Evolutionary conservation across 2,113 vertebrate species (phyloP).

Genomic region (Lates calcarifer): DNA sequence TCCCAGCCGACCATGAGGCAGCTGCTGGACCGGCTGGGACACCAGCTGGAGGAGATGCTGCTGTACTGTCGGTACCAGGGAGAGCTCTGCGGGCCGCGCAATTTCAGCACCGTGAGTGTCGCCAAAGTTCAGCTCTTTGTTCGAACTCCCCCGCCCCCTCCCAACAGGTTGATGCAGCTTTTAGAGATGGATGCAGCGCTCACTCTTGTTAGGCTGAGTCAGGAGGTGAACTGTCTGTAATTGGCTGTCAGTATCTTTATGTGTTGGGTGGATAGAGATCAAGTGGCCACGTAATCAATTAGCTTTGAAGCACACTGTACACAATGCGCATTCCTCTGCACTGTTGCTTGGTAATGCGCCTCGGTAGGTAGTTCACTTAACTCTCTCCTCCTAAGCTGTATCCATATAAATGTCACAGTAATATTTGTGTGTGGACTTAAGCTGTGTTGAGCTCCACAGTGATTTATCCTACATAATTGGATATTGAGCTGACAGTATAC

Average conservation of each 20-base stretch:
- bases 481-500: not conserved
- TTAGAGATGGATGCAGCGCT: not conserved
- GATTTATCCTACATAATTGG: conserved; percentile 2
- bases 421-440: conserved; percentile 7
- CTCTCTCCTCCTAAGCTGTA: not conserved
- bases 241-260: conserved; percentile 9
- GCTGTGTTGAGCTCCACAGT: not conserved
- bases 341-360: conserved; percentile 42
- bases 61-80: conserved; percentile 87
- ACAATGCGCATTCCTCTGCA: conserved; percentile 27
- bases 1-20: conserved; percentile 84
- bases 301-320: conserved; percentile 15
- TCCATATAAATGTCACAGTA: conserved; percentile 1
- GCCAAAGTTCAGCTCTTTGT: conserved; percentile 44
- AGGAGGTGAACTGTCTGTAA: conserved; percentile 15
- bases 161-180: conserved; percentile 58
- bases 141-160: not conserved
- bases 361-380: conserved; percentile 38
- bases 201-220: not conserved
- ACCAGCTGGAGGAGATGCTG: conserved; percentile 90
- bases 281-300: conserved; percentile 34
- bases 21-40: conserved; percentile 86
- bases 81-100: conserved; percentile 85
- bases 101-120: conserved; percentile 89
- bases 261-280: conserved; percentile 6